These are phyloP conservation scores for Melanotaenia maccullochi DNA, from an alignment of 2,797 vertebrate species.

Conservation along the genomic window DNA sequence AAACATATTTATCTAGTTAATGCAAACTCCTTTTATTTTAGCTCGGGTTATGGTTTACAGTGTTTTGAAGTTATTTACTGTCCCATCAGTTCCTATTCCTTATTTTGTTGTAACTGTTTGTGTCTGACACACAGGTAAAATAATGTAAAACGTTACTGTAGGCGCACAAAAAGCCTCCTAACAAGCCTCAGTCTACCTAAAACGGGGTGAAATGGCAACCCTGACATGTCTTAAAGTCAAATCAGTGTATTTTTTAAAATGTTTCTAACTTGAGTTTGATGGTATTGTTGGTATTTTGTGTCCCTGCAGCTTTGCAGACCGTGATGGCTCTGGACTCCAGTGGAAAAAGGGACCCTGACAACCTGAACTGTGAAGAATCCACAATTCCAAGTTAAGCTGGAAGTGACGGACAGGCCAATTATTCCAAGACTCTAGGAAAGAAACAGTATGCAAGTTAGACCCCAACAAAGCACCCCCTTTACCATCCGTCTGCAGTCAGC, in stretches of 20 bases:
- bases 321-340: slow-evolving; percentile 34
- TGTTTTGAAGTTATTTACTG: no score
- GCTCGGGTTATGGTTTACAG: no score
- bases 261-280: neutral
- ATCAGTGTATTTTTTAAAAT: neutral
- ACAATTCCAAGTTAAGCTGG: slow-evolving; percentile 20
- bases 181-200: no score
- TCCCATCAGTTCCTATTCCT: no score
- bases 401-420: slow-evolving; percentile 14
- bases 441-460: slow-evolving; percentile 31
- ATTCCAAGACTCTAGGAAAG: slow-evolving; percentile 25
- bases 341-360: slow-evolving; percentile 35
- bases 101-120: no score
- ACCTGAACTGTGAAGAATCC: slow-evolving; percentile 61
- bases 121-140: no score
- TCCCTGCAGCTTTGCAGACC: slow-evolving; percentile 64
- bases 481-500: neutral
- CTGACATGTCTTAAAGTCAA: neutral
- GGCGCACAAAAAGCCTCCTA: no score
- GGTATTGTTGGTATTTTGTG: slow-evolving; percentile 35
- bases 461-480: slow-evolving; percentile 9
- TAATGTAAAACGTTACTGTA: no score
- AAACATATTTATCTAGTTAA: no score
- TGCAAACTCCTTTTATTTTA: no score
- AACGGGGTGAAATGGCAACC: no score